Evolutionary conservation across 2,797 vertebrate genomes (phyloP).

Genomic region (Hyperoplus immaculatus): DNA sequence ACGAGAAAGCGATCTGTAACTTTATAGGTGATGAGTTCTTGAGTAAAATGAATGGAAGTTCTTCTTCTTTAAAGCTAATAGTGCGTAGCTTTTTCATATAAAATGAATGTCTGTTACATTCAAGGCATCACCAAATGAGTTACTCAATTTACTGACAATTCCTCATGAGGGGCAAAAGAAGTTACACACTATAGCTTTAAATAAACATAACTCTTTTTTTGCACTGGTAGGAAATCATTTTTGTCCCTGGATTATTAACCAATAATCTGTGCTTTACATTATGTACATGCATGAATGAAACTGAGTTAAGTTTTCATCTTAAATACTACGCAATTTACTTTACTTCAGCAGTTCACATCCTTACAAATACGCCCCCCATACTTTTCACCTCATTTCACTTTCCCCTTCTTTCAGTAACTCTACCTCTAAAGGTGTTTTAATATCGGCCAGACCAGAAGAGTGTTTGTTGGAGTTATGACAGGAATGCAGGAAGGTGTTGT

Average conservation of each 20-base stretch:
- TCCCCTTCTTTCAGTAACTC: background rate
- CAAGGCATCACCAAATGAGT: too few species aligned
- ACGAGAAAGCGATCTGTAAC: background rate
- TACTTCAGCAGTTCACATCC: background rate
- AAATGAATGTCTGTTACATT: too few species aligned
- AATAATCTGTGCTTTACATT: background rate
- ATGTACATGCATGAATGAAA: background rate
- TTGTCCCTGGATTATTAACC: background rate
- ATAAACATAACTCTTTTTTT: background rate
- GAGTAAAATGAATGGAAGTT: background rate
- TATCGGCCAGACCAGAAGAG: background rate
- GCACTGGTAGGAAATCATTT: background rate
- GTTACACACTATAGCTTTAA: background rate
- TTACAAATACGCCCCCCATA: background rate
- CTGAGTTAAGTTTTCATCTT: background rate
- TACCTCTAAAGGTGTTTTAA: background rate
- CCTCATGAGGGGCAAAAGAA: too few species aligned
- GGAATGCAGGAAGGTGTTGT: constrained; percentile 38
- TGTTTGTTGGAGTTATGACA: constrained; percentile 10
- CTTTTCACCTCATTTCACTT: background rate
- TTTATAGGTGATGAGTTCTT: background rate
- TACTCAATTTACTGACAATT: too few species aligned
- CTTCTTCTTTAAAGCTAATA: background rate
- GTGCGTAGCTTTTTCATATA: too few species aligned
- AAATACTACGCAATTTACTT: too few species aligned